Evolutionary conservation across 2,888 invertebrate genomes (phyloP), one percentile per base, ranked within the genome.

Genomic region (Cheilosia vulpina): DNA sequence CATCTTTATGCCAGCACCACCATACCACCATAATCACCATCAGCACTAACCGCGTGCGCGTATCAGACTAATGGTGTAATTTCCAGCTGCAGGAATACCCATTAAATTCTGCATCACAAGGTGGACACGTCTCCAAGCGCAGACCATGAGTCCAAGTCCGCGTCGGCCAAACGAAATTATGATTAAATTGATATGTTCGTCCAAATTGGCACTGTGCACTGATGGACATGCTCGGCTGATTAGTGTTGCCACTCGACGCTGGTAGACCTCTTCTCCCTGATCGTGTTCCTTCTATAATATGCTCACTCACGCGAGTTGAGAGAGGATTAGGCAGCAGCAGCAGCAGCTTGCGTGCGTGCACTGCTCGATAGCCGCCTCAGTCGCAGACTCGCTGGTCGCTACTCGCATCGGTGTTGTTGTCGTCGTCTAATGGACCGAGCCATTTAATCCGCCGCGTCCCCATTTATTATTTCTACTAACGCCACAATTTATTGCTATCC

Each of bases 391-490:
- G 31, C 31, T 31, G 2, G 31, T 41, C 24, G 60, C 27, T 43
- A 4, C 38, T 41, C 31, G 21, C 24, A 57, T 43, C 55, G 38
- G 19, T 57, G 21, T 38, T 38, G 45, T 27, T 45, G 66, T 66
- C 55, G 55, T 55, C 55, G 41, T 34, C 43, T 77, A 72, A 78
- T 78, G 66, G 47, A 78, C 63, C 71, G 34, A 68, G 50, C 72
- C 47, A 68, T 68, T 78, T 58, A 78, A 79, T 69, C 63, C 63
- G 38, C 63, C 24, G 50, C 43, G 78, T 69, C 63, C 57, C 53
- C 78, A 69, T 73, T 79, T 73, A 78, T 79, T 80, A 75, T 75
- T 80, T 80, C 80, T 62, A 66, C 80, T 80, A 80, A 80, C 75
- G 75, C 80, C 80, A 80, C 75, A 76, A 76, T 66, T 80, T 80